Evolutionary conservation across 2,113 vertebrate genomes (phyloP).

Genomic region (Carassius auratus): DNA sequence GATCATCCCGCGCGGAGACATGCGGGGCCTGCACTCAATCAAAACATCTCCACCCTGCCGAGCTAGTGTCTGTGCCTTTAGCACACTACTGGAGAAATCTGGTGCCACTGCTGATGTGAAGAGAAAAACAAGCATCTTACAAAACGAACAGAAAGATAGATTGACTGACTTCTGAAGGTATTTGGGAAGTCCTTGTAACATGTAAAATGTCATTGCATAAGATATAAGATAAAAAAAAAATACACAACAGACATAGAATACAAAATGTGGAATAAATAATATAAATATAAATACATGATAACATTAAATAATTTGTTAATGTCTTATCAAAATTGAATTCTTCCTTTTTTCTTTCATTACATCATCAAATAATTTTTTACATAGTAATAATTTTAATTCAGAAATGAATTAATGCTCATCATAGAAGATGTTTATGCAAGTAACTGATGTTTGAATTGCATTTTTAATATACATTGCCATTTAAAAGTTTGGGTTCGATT

Average conservation of each 20-base stretch:
- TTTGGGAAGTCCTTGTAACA: background rate
- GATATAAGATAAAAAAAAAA: background rate
- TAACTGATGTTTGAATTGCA: background rate
- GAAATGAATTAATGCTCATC: background rate
- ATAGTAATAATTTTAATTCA: background rate
- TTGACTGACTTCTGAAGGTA: background rate
- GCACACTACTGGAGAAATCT: conserved; percentile 75
- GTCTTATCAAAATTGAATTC: background rate
- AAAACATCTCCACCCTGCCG: conserved; percentile 84
- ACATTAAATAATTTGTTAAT: no score
- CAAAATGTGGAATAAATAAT: background rate
- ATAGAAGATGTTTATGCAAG: background rate
- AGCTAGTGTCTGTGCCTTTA: conserved; percentile 74
- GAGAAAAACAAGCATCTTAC: conserved; percentile 5
- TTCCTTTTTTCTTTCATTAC: background rate
- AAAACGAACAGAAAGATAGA: conserved; percentile 16
- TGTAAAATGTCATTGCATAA: background rate
- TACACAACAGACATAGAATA: background rate
- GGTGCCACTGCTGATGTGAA: conserved; percentile 70
- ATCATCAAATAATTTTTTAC: background rate
- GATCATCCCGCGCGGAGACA: conserved; percentile 89
- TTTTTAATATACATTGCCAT: background rate
- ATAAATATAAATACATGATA: background rate
- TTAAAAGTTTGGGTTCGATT: background rate
- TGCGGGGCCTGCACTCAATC: conserved; percentile 89